Conservation (phyloP, 2,888 invertebrate species). For the Aspidapion aeneum region DNA sequence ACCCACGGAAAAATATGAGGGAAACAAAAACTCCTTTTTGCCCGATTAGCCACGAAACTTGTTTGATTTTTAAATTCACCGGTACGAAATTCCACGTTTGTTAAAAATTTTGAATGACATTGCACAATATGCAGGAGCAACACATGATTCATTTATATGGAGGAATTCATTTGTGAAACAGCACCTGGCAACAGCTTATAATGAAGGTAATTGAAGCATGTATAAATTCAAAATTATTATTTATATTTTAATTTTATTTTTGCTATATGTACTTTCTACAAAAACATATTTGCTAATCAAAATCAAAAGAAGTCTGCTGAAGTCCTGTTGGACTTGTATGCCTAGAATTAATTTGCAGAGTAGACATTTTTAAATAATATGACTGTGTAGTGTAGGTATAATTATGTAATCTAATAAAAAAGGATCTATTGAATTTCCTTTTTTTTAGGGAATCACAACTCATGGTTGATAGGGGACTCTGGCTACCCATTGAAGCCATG, state of each 20-base stretch:
- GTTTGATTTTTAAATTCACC: too few species aligned
- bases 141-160: slow-evolving; percentile 18
- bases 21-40: too few species aligned
- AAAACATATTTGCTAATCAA: too few species aligned
- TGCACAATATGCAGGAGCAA: slow-evolving; percentile 20
- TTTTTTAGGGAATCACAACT: background rate
- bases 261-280: too few species aligned
- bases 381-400: background rate
- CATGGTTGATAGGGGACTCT: slow-evolving; percentile 19
- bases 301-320: too few species aligned
- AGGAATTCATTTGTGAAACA: slow-evolving; percentile 10
- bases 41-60: too few species aligned
- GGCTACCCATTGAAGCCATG: slow-evolving; percentile 16
- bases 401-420: background rate
- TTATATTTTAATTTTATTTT: background rate
- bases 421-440: background rate
- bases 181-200: background rate
- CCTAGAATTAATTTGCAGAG: too few species aligned
- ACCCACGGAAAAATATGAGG: too few species aligned
- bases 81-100: too few species aligned
- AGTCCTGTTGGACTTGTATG: too few species aligned
- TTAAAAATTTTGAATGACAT: slow-evolving; percentile 24
- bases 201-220: background rate
- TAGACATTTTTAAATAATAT: too few species aligned
- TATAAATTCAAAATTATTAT: background rate